These are phyloP conservation scores for Margarornis squamiger DNA, from an alignment of 2,797 vertebrate species.

Conservation along the genomic window DNA sequence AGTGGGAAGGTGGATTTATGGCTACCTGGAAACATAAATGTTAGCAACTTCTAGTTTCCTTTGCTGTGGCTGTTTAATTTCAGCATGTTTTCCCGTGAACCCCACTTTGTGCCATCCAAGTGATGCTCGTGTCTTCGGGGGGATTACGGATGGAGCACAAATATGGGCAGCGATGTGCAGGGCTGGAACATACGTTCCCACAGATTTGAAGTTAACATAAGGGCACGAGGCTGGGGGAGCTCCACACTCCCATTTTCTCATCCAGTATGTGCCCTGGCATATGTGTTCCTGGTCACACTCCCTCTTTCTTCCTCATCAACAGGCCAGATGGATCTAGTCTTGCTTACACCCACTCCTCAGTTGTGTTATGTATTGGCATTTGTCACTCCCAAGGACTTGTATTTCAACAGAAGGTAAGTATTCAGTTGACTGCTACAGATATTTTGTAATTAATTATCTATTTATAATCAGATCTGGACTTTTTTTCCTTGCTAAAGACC, in stretches of 20 bases:
- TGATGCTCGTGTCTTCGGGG: accelerated
- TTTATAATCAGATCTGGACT: neutral
- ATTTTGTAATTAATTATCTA: neutral
- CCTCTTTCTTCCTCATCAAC: neutral
- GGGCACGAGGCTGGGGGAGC: neutral
- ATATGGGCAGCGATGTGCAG: accelerated
- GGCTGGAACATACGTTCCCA: neutral
- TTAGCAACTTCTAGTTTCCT: neutral
- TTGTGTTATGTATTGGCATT: neutral
- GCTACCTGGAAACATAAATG: neutral
- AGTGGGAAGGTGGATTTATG: neutral
- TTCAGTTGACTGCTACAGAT: neutral
- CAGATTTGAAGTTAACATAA: neutral
- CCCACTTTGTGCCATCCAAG: neutral
- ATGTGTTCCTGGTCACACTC: neutral
- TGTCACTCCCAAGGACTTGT: neutral
- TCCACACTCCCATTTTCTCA: neutral
- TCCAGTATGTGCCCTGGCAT: neutral
- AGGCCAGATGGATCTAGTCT: conserved; percentile 36
- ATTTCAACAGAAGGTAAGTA: neutral
- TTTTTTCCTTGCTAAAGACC: neutral
- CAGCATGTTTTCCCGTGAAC: neutral
- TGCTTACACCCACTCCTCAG: neutral
- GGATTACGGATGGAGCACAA: neutral
- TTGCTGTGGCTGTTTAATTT: neutral